Conservation (phyloP, 2,797 vertebrate genomes). For the Martes flavigula region DNA sequence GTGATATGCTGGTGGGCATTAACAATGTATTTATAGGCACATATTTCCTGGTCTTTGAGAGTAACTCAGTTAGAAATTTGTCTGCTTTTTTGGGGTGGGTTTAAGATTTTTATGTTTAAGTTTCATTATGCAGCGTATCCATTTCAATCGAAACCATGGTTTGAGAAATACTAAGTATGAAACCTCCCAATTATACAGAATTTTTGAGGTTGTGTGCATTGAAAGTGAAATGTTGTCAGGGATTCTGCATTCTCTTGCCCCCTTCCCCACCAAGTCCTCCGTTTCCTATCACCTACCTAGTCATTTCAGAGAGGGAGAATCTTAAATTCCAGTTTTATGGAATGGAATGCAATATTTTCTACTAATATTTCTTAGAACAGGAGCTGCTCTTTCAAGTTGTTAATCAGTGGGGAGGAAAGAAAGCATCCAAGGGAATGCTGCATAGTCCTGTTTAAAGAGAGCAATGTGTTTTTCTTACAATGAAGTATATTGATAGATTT, state of each 20-base stretch:
- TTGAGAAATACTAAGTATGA: not conserved
- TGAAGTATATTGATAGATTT: conserved; percentile 7
- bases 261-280: not conserved
- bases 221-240: not conserved
- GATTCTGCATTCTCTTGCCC: not conserved
- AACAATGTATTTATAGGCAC: not conserved
- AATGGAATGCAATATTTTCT: not conserved
- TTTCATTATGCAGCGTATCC: not conserved
- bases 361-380: not conserved
- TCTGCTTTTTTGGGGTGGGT: not conserved
- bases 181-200: not conserved
- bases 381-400: conserved; percentile 3
- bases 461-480: not conserved
- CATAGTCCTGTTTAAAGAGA: not conserved
- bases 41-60: not conserved
- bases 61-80: not conserved
- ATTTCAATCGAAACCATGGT: not conserved
- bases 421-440: not conserved
- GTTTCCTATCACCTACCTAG: not conserved
- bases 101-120: not conserved
- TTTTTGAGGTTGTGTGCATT: not conserved
- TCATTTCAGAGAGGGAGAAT: not conserved
- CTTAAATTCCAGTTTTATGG: not conserved
- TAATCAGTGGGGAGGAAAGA: conserved; percentile 8
- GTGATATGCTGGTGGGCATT: not conserved